phyloP scores from a whole-genome alignment of 2,888 invertebrate species.

The Hipparchia semele region DNA sequence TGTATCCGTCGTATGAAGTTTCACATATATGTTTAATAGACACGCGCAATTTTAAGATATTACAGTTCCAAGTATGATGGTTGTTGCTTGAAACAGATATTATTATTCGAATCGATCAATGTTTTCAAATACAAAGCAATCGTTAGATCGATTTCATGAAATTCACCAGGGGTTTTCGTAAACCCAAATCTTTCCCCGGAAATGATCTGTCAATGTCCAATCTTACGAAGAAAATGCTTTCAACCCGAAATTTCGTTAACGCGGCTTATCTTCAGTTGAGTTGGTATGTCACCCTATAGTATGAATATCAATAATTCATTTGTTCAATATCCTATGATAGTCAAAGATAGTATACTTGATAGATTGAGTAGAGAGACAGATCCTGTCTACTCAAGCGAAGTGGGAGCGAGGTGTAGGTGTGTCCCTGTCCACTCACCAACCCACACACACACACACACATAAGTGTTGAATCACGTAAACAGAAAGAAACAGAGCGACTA shows the following conservation, averaged over 20 bases:
- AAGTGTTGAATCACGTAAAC: too few relatives aligned
- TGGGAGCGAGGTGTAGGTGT: too few relatives aligned
- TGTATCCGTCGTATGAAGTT: not conserved
- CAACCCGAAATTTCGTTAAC: not conserved
- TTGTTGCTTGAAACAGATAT: not conserved
- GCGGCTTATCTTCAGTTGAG: not conserved
- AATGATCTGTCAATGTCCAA: constrained; percentile 8
- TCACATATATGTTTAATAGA: not conserved
- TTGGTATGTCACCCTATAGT: not conserved
- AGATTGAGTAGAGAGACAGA: too few relatives aligned
- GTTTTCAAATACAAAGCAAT: not conserved
- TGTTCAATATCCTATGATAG: too few relatives aligned
- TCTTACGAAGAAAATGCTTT: not conserved
- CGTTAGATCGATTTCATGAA: not conserved
- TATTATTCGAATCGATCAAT: not conserved
- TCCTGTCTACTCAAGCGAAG: too few relatives aligned
- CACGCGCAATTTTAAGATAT: not conserved
- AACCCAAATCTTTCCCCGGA: not conserved
- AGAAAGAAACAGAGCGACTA: too few relatives aligned
- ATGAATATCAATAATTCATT: not conserved
- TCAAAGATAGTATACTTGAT: too few relatives aligned
- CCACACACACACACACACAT: too few relatives aligned
- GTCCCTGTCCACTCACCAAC: too few relatives aligned
- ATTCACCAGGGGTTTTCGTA: constrained; percentile 6
- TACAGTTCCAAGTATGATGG: not conserved